Conservation (phyloP, 2,797 vertebrate genomes). For the Catharus ustulatus region DNA sequence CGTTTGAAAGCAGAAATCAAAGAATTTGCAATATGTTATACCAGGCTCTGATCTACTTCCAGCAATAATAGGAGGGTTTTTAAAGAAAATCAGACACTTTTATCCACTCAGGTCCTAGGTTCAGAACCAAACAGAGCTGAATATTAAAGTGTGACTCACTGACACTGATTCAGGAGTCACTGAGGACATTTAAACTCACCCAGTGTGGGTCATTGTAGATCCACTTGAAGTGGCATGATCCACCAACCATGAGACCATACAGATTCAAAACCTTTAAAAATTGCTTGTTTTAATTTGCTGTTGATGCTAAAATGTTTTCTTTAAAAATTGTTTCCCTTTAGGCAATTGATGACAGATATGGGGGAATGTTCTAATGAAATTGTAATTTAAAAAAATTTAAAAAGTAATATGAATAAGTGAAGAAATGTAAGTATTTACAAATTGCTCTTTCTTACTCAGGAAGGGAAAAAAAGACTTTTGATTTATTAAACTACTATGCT, state of each 20-base stretch:
- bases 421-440: not conserved
- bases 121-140: not conserved
- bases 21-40: not conserved
- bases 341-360: accelerated
- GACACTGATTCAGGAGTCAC: not conserved
- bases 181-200: not conserved
- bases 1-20: not conserved
- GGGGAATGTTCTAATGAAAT: not conserved
- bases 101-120: not conserved
- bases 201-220: not conserved
- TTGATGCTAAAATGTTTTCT: not conserved
- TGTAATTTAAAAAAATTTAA: not conserved
- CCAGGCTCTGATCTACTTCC: not conserved
- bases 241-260: not conserved
- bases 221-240: not conserved
- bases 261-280: not conserved
- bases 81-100: not conserved
- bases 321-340: not conserved
- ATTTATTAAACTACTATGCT: not conserved
- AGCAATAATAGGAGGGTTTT: not conserved
- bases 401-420: not conserved
- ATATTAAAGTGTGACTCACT: not conserved
- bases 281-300: not conserved
- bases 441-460: not conserved
- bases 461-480: not conserved